Percentiles rank a stretch among this genome's conserved stretches.
phyloP scores from a whole-genome alignment of 1,140 invertebrate species.

The Pseudomyrmex concolor region DNA sequence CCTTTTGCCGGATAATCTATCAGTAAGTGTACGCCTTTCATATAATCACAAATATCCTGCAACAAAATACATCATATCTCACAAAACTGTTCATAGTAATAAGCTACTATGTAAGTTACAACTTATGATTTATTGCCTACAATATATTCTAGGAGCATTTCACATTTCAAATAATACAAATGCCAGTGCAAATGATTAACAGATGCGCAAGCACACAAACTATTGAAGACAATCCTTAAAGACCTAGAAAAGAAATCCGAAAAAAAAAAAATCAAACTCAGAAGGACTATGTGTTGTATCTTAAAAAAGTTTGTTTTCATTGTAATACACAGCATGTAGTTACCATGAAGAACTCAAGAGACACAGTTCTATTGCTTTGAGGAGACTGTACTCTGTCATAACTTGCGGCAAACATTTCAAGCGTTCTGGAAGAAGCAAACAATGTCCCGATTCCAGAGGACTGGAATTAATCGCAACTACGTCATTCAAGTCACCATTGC shows the following conservation, averaged over 20 bases:
- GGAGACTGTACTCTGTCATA: conserved; percentile 83
- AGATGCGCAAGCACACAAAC: conserved; percentile 91
- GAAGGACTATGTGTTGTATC: background rate
- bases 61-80: conserved; percentile 71
- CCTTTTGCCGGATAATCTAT: conserved; percentile 86
- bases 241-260: conserved; percentile 71
- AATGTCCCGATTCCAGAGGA: conserved; percentile 89
- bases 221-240: conserved; percentile 90
- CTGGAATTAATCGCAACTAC: conserved; percentile 88
- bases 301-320: background rate
- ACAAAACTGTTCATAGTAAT: conserved; percentile 22
- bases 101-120: background rate
- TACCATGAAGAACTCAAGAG: conserved; percentile 85
- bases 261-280: background rate
- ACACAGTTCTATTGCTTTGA: conserved; percentile 84
- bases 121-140: conserved; percentile 83
- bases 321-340: conserved; percentile 64
- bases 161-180: conserved; percentile 88
- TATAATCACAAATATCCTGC: conserved; percentile 85
- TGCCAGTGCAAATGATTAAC: conserved; percentile 94
- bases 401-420: conserved; percentile 87
- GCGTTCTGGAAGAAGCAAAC: conserved; percentile 88
- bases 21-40: conserved; percentile 84
- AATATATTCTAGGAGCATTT: conserved; percentile 88
- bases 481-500: conserved; percentile 78